A percentile compares a stretch with the other conserved stretches of the same genome.
These are phyloP conservation scores for Eupristina koningsbergeri DNA, from an alignment of 1,140 invertebrate genomes.

Conservation along the genomic window DNA sequence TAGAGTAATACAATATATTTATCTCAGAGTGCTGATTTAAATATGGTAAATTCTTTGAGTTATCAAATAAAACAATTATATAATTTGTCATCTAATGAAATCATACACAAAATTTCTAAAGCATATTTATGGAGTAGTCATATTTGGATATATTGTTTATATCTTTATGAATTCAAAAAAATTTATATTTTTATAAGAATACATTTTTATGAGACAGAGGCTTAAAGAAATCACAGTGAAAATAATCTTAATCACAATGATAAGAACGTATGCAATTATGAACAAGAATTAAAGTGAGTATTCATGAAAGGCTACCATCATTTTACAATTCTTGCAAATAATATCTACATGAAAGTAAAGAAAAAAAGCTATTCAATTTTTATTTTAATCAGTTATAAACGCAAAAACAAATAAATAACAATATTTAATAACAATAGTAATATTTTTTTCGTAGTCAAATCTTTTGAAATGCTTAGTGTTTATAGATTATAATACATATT, in stretches of 20 bases:
- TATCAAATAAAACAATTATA: background rate
- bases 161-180: background rate
- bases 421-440: slow-evolving; percentile 19
- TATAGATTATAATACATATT: background rate
- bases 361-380: slow-evolving; percentile 44
- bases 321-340: slow-evolving; percentile 56
- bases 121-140: too few species aligned
- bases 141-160: too few species aligned
- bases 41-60: background rate
- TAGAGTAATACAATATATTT: background rate
- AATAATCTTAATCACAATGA: slow-evolving; percentile 73
- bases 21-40: background rate
- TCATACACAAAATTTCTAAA: background rate
- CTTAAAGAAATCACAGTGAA: slow-evolving; percentile 79
- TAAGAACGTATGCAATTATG: slow-evolving; percentile 67
- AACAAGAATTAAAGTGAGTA: slow-evolving; percentile 55
- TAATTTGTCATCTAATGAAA: background rate
- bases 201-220: slow-evolving; percentile 71
- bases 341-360: slow-evolving; percentile 56
- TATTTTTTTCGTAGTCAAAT: background rate
- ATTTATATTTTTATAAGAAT: background rate
- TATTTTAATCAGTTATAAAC: slow-evolving; percentile 17
- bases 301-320: slow-evolving; percentile 48
- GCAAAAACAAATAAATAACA: slow-evolving; percentile 21
- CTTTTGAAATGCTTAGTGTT: slow-evolving; percentile 1